Conservation (phyloP, 2,113 vertebrate species). For the Ornithorhynchus anatinus region DNA sequence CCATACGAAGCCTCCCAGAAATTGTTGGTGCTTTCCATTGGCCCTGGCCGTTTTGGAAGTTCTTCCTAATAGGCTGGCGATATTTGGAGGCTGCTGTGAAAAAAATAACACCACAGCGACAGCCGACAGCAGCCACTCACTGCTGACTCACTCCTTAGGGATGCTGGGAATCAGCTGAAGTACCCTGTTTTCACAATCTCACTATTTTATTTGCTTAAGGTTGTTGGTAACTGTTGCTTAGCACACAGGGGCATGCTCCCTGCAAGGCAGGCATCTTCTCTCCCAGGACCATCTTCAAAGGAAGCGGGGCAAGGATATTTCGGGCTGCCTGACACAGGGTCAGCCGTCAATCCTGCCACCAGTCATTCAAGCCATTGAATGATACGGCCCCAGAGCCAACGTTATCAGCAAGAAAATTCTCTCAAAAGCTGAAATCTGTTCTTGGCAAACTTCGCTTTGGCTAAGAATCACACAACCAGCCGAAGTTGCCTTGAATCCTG, state of each 20-base stretch:
- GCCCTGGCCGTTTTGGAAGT: background rate
- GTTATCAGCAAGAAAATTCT: background rate
- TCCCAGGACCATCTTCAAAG: background rate
- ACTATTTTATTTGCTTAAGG: slow-evolving; percentile 56
- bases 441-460: accelerated
- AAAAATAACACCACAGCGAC: background rate
- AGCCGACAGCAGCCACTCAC: slow-evolving; percentile 9
- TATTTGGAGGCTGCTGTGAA: slow-evolving; percentile 34
- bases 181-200: slow-evolving; percentile 46
- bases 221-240: slow-evolving; percentile 69
- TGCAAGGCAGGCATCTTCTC: slow-evolving; percentile 32
- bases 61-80: no score
- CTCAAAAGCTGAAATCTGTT: background rate
- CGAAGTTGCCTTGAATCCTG: accelerated
- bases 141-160: slow-evolving; percentile 39
- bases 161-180: slow-evolving; percentile 26
- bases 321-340: accelerated
- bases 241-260: slow-evolving; percentile 34
- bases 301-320: background rate
- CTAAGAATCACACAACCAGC: background rate
- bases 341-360: background rate
- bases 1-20: accelerated
- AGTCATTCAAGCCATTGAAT: accelerated
- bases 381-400: no score
- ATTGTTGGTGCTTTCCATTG: background rate